These are phyloP conservation scores for Euphydryas editha DNA, from an alignment of 2,888 invertebrate species.

Conservation along the genomic window DNA sequence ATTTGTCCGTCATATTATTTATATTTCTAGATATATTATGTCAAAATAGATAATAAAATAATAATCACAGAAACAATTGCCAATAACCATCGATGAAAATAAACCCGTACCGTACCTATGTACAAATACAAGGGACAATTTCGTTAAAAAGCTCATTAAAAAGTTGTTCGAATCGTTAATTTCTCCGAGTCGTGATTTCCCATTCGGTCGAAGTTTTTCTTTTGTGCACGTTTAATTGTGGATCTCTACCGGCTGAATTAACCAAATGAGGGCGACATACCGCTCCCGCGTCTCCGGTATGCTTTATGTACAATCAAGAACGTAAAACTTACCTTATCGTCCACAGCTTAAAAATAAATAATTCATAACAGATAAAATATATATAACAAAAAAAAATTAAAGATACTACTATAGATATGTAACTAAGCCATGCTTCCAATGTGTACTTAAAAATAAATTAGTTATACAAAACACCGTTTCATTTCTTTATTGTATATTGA, in stretches of 20 bases:
- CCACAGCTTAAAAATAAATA: background rate
- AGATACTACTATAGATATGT: no score
- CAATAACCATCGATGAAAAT: slow-evolving; percentile 14
- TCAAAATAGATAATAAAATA: background rate
- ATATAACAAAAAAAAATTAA: no score
- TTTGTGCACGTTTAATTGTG: slow-evolving; percentile 77
- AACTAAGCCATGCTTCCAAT: background rate
- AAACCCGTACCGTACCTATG: slow-evolving; percentile 23
- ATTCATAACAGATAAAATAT: background rate
- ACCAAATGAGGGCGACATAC: slow-evolving; percentile 75
- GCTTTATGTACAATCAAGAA: slow-evolving; percentile 32
- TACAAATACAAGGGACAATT: slow-evolving; percentile 37
- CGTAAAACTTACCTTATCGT: slow-evolving; percentile 12
- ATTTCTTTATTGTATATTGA: no score
- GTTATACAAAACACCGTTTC: no score
- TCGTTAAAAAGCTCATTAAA: slow-evolving; percentile 72
- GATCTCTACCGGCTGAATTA: slow-evolving; percentile 69
- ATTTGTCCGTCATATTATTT: no score
- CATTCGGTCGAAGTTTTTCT: slow-evolving; percentile 62
- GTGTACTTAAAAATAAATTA: no score
- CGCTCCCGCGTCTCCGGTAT: slow-evolving; percentile 40
- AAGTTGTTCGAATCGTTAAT: slow-evolving; percentile 69
- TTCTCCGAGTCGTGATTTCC: slow-evolving; percentile 72
- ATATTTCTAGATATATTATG: no score
- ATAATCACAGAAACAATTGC: slow-evolving; percentile 4